These are phyloP conservation scores for Coracopsis vasa DNA, from an alignment of 2,113 vertebrate genomes.

Conservation along the genomic window DNA sequence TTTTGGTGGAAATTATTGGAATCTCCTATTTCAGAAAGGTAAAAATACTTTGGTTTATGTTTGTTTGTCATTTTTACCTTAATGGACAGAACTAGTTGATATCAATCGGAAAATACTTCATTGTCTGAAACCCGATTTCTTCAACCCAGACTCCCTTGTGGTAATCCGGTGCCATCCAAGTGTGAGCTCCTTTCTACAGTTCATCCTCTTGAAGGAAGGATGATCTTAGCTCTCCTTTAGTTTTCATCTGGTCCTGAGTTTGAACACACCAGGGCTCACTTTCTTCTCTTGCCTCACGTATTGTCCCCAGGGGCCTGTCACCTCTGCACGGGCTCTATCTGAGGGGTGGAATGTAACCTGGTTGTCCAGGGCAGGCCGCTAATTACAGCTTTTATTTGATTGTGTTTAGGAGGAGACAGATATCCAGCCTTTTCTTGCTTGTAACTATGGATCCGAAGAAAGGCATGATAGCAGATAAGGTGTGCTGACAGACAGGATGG, in stretches of 20 bases:
- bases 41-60: not conserved
- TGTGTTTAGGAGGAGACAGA: conserved; percentile 76
- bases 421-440: conserved; percentile 68
- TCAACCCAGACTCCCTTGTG: not conserved
- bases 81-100: accelerated
- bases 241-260: conserved; percentile 28
- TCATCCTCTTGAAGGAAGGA: not conserved
- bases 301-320: conserved; percentile 22
- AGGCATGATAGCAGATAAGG: conserved; percentile 71
- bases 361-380: conserved; percentile 58
- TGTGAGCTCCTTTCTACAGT: not conserved
- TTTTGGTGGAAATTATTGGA: not conserved
- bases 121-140: not conserved
- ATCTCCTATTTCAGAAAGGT: not conserved
- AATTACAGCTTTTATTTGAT: conserved; percentile 77
- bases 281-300: conserved; percentile 11
- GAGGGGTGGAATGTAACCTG: conserved; percentile 31
- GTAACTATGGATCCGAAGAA: conserved; percentile 71
- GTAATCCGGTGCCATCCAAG: not conserved
- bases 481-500: conserved; percentile 70
- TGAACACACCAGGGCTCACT: not conserved
- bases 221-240: not conserved
- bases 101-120: not conserved
- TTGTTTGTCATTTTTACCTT: not conserved
- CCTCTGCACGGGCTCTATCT: not conserved